A percentile compares a stretch with the other conserved stretches of the same genome.
Conservation (phyloP, 2,797 vertebrate genomes). For the Hipposideros larvatus region DNA sequence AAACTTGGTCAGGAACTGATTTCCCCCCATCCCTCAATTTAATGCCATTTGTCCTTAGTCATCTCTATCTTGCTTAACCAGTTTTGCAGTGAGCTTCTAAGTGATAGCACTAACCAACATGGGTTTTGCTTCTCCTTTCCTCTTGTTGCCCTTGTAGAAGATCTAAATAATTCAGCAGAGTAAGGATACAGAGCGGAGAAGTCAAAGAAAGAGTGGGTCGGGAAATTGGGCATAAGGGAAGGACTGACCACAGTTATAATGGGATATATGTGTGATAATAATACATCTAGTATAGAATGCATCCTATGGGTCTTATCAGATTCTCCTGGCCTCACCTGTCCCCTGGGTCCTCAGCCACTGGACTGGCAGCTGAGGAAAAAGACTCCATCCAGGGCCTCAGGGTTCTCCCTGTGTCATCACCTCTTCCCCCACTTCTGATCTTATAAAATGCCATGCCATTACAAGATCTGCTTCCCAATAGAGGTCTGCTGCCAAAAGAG, state of each 20-base stretch:
- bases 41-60: neutral
- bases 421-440: neutral
- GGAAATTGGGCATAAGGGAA: neutral
- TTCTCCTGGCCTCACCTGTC: neutral
- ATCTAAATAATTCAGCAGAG: neutral
- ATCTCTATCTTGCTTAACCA: neutral
- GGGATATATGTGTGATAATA: neutral
- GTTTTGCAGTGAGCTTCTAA: slow-evolving; percentile 1
- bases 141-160: neutral
- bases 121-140: neutral
- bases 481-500: neutral
- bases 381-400: neutral
- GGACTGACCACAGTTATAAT: neutral
- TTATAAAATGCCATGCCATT: neutral
- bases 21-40: neutral
- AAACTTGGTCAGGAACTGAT: neutral
- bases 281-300: neutral
- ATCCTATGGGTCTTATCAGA: neutral
- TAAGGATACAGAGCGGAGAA: neutral
- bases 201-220: neutral
- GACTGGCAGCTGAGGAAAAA: neutral
- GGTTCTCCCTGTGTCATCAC: neutral
- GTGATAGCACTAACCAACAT: neutral
- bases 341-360: neutral
- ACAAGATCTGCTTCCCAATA: neutral